These are phyloP conservation scores for Ctenosaura bakeri DNA, from an alignment of 2,797 vertebrate genomes.

Conservation along the genomic window DNA sequence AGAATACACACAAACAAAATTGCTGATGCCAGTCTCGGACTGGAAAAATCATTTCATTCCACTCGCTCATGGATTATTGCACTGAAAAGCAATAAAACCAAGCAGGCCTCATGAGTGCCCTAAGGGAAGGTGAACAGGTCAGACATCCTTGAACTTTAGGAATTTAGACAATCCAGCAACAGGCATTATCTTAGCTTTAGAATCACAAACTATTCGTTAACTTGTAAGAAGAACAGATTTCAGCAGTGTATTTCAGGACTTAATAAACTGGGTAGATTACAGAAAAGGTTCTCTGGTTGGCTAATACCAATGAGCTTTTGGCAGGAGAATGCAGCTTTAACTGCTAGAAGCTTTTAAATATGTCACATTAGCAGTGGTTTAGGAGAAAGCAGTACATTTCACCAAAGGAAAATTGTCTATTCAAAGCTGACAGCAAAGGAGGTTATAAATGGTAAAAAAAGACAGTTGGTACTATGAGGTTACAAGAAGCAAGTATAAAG, in stretches of 20 bases:
- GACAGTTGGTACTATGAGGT: neutral
- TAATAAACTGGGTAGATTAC: neutral
- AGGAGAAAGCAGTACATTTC: slow-evolving; percentile 37
- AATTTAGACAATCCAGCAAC: slow-evolving; percentile 56
- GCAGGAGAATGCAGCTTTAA: slow-evolving; percentile 14
- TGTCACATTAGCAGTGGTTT: slow-evolving; percentile 16
- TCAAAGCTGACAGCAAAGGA: slow-evolving; percentile 16
- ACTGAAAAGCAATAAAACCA: slow-evolving; percentile 67
- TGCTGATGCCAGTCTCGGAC: slow-evolving; percentile 47
- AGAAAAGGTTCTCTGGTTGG: neutral
- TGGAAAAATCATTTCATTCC: slow-evolving; percentile 72
- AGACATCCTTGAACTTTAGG: slow-evolving; percentile 44
- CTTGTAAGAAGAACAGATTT: slow-evolving; percentile 20
- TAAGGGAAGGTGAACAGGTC: slow-evolving; percentile 57
- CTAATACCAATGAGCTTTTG: slow-evolving; percentile 36
- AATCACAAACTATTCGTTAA: neutral
- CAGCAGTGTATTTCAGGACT: slow-evolving; percentile 30
- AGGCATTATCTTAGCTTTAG: slow-evolving; percentile 13
- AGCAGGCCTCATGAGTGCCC: slow-evolving; percentile 51
- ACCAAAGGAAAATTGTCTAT: slow-evolving; percentile 38
- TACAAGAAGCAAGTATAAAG: neutral
- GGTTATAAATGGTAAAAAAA: slow-evolving; percentile 11
- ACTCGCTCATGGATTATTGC: slow-evolving; percentile 50
- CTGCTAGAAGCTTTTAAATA: slow-evolving; percentile 40
- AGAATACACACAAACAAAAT: slow-evolving; percentile 48